Conservation (phyloP, 2,113 vertebrate genomes). For the Suncus etruscus region DNA sequence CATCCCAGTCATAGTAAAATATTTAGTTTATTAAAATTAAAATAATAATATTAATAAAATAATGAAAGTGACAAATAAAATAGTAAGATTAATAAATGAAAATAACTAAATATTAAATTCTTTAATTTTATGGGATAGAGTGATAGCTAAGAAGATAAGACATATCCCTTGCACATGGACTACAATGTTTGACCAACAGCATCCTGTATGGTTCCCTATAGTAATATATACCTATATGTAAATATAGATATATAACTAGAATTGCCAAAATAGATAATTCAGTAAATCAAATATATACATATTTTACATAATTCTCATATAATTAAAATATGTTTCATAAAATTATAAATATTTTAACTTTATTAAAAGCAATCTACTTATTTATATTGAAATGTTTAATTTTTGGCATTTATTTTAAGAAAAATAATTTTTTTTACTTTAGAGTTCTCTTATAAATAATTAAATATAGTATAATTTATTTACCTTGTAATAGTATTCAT, state of each 20-base stretch:
- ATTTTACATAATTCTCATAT: conserved; percentile 53
- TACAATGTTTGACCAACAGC: no score
- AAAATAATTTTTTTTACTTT: neutral
- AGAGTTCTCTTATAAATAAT: neutral
- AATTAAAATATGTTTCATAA: conserved; percentile 67
- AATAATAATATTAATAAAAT: conserved; percentile 25
- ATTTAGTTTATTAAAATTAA: conserved; percentile 34
- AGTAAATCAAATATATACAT: conserved; percentile 68
- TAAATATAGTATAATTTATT: neutral
- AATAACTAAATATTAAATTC: no score
- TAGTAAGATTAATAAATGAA: no score
- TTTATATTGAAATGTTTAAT: conserved; percentile 40
- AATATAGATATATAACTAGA: conserved; percentile 17
- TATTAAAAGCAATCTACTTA: neutral
- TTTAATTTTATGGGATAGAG: no score
- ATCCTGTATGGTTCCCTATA: no score
- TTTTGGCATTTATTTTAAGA: conserved; percentile 19
- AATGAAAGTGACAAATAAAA: no score
- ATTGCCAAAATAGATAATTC: conserved; percentile 61
- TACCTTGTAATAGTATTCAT: conserved; percentile 15
- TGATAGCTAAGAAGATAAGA: no score
- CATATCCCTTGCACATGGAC: no score
- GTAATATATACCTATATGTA: no score
- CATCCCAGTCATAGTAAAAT: no score
- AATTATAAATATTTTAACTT: conserved; percentile 53